Percentiles rank a stretch among this genome's conserved stretches.
Evolutionary conservation across 1,140 invertebrate species (phyloP).

Genomic region (Drosophila guanche): DNA sequence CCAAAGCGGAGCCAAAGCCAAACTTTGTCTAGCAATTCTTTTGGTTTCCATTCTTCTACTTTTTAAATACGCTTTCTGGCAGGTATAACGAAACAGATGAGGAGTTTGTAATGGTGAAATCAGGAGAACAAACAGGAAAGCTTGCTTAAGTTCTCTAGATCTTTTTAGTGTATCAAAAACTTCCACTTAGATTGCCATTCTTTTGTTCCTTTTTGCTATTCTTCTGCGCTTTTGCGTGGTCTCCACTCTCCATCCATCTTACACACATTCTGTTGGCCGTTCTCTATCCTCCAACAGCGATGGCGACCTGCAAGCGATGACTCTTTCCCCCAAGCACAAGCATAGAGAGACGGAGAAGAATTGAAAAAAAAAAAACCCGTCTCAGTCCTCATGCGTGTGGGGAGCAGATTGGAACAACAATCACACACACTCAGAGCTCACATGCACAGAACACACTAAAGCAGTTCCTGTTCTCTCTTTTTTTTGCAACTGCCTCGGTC

Average conservation of each 20-base stretch:
- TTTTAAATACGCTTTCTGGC: too few relatives aligned
- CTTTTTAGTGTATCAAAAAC: not conserved
- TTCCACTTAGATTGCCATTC: not conserved
- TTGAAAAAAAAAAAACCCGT: conserved; percentile 29
- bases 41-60: conserved; percentile 29
- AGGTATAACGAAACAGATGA: too few relatives aligned
- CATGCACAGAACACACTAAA: conserved; percentile 7
- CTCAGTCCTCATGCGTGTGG: conserved; percentile 53
- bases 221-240: conserved; percentile 50
- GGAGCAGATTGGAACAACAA: conserved; percentile 57
- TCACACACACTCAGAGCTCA: conserved; percentile 20
- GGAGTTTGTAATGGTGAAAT: too few relatives aligned
- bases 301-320: conserved; percentile 71
- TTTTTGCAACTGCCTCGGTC: conserved; percentile 55
- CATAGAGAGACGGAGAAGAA: conserved; percentile 6
- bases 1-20: conserved; percentile 61
- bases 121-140: too few relatives aligned
- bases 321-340: conserved; percentile 48
- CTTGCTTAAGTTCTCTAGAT: too few relatives aligned
- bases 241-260: conserved; percentile 8
- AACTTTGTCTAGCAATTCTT: conserved; percentile 66
- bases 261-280: conserved; percentile 2
- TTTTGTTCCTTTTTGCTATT: conserved; percentile 21
- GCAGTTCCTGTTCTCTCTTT: conserved; percentile 69
- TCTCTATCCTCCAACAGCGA: conserved; percentile 25